Evolutionary conservation across 2,797 vertebrate species (phyloP).

Genomic region (Anguilla obscura): DNA sequence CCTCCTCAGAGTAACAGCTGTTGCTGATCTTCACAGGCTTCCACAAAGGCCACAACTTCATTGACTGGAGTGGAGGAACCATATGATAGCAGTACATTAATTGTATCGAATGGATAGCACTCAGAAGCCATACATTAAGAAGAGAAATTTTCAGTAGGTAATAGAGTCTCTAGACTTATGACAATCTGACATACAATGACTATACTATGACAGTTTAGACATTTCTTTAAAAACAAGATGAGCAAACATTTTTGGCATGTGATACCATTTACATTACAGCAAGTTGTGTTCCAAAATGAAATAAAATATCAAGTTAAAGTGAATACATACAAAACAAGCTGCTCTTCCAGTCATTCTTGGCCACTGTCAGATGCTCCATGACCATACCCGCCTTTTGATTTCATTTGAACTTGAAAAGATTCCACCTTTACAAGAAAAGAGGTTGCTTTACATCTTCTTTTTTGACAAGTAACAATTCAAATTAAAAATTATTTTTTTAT

Average conservation of each 20-base stretch:
- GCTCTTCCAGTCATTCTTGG: constrained; percentile 31
- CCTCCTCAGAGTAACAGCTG: neutral
- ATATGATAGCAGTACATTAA: neutral
- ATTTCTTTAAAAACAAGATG: too few species aligned
- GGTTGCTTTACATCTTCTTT: neutral
- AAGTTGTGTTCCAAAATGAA: neutral
- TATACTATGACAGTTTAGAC: too few species aligned
- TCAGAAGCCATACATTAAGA: neutral
- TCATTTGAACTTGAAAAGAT: constrained; percentile 67
- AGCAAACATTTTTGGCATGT: too few species aligned
- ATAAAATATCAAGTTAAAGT: neutral
- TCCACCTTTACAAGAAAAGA: constrained; percentile 47
- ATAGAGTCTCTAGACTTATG: neutral
- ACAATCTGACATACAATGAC: too few species aligned
- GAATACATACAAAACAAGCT: constrained; percentile 24
- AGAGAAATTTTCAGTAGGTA: neutral
- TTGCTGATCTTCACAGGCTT: neutral
- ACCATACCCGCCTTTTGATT: constrained; percentile 62
- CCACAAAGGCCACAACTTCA: neutral
- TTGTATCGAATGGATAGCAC: neutral
- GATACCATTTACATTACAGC: neutral
- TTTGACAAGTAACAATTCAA: neutral
- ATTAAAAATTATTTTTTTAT: neutral
- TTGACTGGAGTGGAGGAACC: neutral
- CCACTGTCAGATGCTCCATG: constrained; percentile 26